Percentiles rank a stretch among this genome's conserved stretches.
Evolutionary conservation across 2,113 vertebrate species (phyloP).

Genomic region (Chiloscyllium plagiosum): DNA sequence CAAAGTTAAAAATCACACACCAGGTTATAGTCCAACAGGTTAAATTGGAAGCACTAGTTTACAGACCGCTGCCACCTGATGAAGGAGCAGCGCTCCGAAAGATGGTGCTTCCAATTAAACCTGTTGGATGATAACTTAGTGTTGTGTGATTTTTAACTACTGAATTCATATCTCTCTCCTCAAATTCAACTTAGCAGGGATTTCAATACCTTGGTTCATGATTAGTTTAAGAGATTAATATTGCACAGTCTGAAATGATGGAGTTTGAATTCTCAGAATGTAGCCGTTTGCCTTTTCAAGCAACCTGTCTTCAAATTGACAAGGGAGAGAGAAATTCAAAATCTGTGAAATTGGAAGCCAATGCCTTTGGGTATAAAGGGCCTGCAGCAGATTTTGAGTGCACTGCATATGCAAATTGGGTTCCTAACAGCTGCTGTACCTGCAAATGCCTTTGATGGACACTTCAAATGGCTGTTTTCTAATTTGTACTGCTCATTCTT

Average conservation of each 20-base stretch:
- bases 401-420: background rate
- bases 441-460: background rate
- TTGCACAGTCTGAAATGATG: background rate
- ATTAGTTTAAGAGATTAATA: background rate
- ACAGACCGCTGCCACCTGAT: too few species aligned
- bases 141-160: too few species aligned
- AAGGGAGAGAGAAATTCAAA: background rate
- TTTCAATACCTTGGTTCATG: background rate
- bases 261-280: background rate
- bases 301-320: background rate
- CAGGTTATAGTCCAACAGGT: too few species aligned
- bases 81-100: too few species aligned
- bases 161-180: background rate
- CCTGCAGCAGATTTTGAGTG: background rate
- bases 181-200: background rate
- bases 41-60: too few species aligned
- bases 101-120: too few species aligned
- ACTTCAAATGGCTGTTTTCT: background rate
- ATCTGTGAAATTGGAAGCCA: background rate
- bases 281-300: background rate
- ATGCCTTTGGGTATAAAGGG: background rate
- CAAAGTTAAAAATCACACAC: too few species aligned
- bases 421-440: background rate
- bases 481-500: background rate
- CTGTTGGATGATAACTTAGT: too few species aligned